Conservation (phyloP, 2,888 invertebrate species). For the Dascillus cervinus region DNA sequence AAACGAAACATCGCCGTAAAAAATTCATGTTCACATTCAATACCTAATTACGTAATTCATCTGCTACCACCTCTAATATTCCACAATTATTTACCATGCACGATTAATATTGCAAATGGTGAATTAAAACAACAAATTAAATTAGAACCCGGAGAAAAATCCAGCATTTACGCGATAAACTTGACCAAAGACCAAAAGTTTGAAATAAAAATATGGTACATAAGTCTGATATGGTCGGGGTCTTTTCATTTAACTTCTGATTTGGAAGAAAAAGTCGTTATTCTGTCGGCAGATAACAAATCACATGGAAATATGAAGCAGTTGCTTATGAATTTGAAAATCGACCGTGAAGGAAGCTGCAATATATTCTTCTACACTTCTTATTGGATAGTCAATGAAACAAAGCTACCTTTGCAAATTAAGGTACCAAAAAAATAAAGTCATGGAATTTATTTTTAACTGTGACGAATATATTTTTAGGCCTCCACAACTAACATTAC, state of each 20-base stretch:
- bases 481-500: constrained; percentile 8
- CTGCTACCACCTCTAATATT: constrained; percentile 67
- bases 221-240: constrained; percentile 64
- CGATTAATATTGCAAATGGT: constrained; percentile 52
- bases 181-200: constrained; percentile 50
- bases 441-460: too few species aligned
- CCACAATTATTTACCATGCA: constrained; percentile 71
- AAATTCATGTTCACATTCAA: constrained; percentile 35
- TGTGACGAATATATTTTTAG: too few species aligned
- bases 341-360: constrained; percentile 55
- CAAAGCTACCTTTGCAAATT: constrained; percentile 72
- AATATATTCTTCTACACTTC: constrained; percentile 67
- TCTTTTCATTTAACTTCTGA: constrained; percentile 59
- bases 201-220: constrained; percentile 50
- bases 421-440: too few species aligned
- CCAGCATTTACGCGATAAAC: constrained; percentile 60
- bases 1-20: constrained; percentile 30
- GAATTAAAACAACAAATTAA: constrained; percentile 46
- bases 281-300: constrained; percentile 52
- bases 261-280: constrained; percentile 47
- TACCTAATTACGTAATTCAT: constrained; percentile 66
- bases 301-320: constrained; percentile 57
- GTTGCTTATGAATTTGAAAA: constrained; percentile 58
- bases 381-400: constrained; percentile 87
- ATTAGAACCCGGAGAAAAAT: constrained; percentile 64